Percentiles rank a stretch among this genome's conserved stretches.
Evolutionary conservation across 1,140 invertebrate genomes (phyloP).

Genomic region (Drosophila asahinai): DNA sequence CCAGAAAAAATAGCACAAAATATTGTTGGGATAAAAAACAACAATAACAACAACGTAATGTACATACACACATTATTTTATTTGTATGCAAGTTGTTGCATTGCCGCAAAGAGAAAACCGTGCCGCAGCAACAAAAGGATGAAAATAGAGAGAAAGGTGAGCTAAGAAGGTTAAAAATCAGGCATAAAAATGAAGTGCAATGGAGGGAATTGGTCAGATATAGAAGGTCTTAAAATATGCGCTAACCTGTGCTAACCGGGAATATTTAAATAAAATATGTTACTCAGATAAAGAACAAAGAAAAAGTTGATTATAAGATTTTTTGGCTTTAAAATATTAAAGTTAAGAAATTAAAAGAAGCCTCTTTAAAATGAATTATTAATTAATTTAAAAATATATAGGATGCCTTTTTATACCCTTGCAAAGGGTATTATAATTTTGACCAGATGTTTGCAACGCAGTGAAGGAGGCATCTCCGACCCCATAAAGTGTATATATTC

Average conservation of each 20-base stretch:
- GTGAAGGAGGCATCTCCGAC: no score
- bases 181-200: slow-evolving; percentile 49
- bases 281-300: no score
- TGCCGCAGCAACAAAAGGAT: slow-evolving; percentile 45
- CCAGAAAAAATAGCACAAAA: slow-evolving; percentile 46
- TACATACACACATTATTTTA: slow-evolving; percentile 21
- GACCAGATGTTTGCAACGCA: no score
- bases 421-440: no score
- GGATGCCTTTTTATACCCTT: no score
- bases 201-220: neutral
- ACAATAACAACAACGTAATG: neutral
- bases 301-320: no score
- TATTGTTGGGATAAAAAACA: slow-evolving; percentile 34
- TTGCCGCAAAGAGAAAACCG: slow-evolving; percentile 52
- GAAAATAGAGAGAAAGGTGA: slow-evolving; percentile 46
- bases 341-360: no score
- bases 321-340: no score
- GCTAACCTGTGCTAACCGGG: neutral
- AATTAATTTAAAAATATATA: no score
- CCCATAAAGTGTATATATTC: no score
- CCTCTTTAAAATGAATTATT: no score
- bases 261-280: no score
- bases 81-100: slow-evolving; percentile 47
- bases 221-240: slow-evolving; percentile 1
- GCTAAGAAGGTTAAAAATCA: slow-evolving; percentile 67